Conservation (phyloP, 2,797 vertebrate genomes). For the Anguilla anguilla region DNA sequence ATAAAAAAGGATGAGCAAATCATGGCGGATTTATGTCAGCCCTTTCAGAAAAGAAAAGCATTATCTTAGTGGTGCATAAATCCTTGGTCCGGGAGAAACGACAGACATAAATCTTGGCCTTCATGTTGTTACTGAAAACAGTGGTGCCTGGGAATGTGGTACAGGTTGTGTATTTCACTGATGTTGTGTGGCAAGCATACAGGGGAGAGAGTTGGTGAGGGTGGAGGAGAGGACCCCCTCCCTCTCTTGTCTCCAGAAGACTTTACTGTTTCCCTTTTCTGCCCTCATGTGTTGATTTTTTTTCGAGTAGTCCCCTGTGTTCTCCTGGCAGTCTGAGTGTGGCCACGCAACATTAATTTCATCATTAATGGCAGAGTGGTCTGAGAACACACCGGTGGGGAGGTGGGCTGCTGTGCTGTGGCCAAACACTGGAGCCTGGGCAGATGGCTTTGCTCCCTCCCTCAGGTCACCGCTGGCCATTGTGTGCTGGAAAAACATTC, state of each 20-base stretch:
- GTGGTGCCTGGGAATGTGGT: neutral
- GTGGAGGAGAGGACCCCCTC: neutral
- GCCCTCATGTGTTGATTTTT: neutral
- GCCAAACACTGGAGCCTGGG: neutral
- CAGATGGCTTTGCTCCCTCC: neutral
- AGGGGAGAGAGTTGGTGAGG: neutral
- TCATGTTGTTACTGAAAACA: slow-evolving; percentile 1
- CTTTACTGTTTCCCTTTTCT: neutral
- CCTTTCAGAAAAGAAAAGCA: slow-evolving; percentile 56
- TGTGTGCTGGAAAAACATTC: slow-evolving; percentile 10
- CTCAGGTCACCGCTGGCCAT: slow-evolving; percentile 13
- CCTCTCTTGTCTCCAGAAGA: neutral
- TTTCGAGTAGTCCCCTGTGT: neutral
- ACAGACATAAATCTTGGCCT: neutral
- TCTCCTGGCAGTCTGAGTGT: neutral
- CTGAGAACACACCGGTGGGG: neutral
- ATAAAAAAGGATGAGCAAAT: slow-evolving; percentile 57
- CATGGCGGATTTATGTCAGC: slow-evolving; percentile 59
- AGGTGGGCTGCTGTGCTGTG: neutral
- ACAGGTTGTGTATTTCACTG: slow-evolving; percentile 13
- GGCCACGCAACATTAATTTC: slow-evolving; percentile 27
- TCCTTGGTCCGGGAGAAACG: slow-evolving; percentile 53
- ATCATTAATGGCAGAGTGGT: slow-evolving; percentile 22
- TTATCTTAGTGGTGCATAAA: slow-evolving; percentile 65
- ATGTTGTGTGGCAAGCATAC: slow-evolving; percentile 6